Evolutionary conservation across 2,888 invertebrate species (phyloP).

Genomic region (Caradrina clavipalpis): DNA sequence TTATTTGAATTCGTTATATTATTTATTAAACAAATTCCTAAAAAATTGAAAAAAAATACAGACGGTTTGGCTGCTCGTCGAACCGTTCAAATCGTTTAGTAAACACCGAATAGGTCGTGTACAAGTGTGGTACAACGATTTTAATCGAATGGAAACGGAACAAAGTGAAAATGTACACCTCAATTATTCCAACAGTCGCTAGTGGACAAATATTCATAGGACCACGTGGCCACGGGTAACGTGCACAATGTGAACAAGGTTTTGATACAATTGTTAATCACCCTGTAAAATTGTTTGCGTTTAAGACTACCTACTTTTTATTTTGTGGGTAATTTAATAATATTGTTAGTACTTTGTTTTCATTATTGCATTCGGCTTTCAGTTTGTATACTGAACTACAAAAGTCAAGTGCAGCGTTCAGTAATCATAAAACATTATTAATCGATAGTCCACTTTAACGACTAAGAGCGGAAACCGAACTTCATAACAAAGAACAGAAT

Average conservation of each 20-base stretch:
- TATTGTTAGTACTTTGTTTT: not conserved
- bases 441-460: no score
- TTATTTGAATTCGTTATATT: constrained; percentile 30
- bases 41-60: constrained; percentile 73
- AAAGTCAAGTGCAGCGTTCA: not conserved
- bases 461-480: no score
- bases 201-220: constrained; percentile 87
- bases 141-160: constrained; percentile 91
- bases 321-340: not conserved
- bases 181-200: constrained; percentile 88
- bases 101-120: constrained; percentile 89
- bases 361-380: not conserved
- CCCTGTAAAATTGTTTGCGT: constrained; percentile 65
- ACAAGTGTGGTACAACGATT: constrained; percentile 89
- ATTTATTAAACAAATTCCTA: constrained; percentile 59
- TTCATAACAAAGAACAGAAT: no score
- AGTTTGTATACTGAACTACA: not conserved
- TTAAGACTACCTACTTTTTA: constrained; percentile 9
- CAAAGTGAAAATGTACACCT: constrained; percentile 91
- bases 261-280: constrained; percentile 61
- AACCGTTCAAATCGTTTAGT: constrained; percentile 90
- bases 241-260: constrained; percentile 69
- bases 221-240: constrained; percentile 78
- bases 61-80: constrained; percentile 83
- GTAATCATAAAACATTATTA: not conserved